Evolutionary conservation across 1,140 invertebrate species (phyloP), one percentile per base, ranked within the genome.

Genomic region (Lithobius niger): DNA sequence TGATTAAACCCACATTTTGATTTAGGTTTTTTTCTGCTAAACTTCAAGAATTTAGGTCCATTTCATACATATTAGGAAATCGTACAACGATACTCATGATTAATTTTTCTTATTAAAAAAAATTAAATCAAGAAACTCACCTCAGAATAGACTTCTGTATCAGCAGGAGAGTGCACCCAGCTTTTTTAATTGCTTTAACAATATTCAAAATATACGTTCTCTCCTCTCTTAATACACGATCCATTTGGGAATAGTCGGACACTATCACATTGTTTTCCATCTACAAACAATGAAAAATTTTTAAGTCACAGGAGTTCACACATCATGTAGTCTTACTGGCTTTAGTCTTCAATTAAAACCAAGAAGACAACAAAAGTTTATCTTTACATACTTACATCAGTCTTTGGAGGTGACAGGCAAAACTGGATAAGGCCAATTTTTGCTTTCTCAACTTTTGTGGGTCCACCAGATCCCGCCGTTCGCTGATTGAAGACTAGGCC

Each of bases 361-460:
- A n/a, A n/a, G n/a, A n/a, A n/a, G n/a, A n/a, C n/a, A n/a, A 43
- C 4, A 55, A 51, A 52, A 6, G n/a, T 21, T 42, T 19, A 54
- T 16, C 36, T 19, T 2, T 31, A 15, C 18, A 43, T 57, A 75
- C 77, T 80, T 75, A 93, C 89, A 77, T 99, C 95, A 57, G 97
- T 98, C 76, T 99, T 99, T 6, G 97, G 97, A 55, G 97, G 92
- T 42, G 96, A 99, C 70, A 99, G 94, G 70, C 97, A 99, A 69
- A 99, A 99, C 69, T 99, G 97, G 62, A 99, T 99, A 0, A 99
- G 79, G 59, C 91, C 97, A 76, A 99, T 96, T 74, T 97, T 97
- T 1, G 94, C 95, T 70, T 98, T 98, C 68, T 99, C 96, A 59
- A 99, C 77, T 64, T 84, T 82, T 60, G 83, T 89, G 1, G 94